Evolutionary conservation across 2,113 vertebrate species (phyloP), one percentile per base, ranked within the genome.

Genomic region (Pontoporia blainvillei): DNA sequence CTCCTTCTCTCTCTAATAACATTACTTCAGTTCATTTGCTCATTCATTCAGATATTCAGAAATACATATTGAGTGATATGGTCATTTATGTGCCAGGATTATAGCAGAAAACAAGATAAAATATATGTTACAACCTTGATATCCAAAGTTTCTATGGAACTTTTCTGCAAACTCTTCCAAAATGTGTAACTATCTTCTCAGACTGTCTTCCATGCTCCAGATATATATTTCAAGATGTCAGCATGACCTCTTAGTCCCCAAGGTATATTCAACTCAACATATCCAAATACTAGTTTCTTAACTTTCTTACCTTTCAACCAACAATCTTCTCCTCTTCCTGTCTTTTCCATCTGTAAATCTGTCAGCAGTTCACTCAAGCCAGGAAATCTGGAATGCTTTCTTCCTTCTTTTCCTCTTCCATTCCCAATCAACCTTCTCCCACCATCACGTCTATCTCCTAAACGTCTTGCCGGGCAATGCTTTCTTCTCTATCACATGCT

Each of bases 291-390:
- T 86, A 91, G n/a, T 89, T 96, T 82, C 73, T 97, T 88, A 73
- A 91, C 46, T 78, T 88, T 91, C 67, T 93, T 52, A 79, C 46
- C 69, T 97, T 95, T 73, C 81, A 86, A 83, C 31, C 23, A 93
- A 62, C 27, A 61, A 73, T 49, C 23, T 64, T 31, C 13, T 49
- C 12, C 13, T 44, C 25, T 86, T 62, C 41, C 3, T 44, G 11
- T 44, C 59, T 93, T 93, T 88, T 41, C 52, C 71, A 79, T 92
- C 34, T 73, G 20, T 83, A 86, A 95, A 94, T 94, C 91, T 92
- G 41, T 83, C 85, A 76, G 91, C 72, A 81, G 23, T n/a, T 86
- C 41, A 82, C 20, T 62, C 18, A 44, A 69, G 36, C 62, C 72
- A 79, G 79, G 34, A 94, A 84, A 13, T 87, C 49, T 91, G 78